Evolutionary conservation across 2,797 vertebrate genomes (phyloP), one percentile per base, ranked within the genome.

Genomic region (Tokudaia muenninki): DNA sequence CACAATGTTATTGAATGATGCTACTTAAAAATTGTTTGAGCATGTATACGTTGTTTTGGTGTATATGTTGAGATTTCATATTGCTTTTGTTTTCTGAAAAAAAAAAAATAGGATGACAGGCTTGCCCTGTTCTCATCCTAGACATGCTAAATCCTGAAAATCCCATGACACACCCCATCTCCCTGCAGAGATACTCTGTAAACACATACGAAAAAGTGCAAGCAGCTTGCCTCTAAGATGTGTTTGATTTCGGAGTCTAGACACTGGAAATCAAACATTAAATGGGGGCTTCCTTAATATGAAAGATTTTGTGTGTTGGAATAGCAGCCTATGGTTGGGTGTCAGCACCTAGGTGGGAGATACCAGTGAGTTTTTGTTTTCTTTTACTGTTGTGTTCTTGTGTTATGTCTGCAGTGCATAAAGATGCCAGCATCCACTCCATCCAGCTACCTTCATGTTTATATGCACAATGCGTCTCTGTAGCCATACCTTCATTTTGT

Each of bases 1-100:
- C 81, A 83, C 78, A 77, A 61, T 65, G 9, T 81, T 47, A 50
- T 89, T 92, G 29, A 87, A 84, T 90, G 67, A 16, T 22, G 70
- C 70, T 24, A 82, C 91, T 90, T 97, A 75, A 91, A 94, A 88
- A 75, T 75, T 19, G 88, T 95, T 92, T 93, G 55, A 44, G 22
- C 75, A 61, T 44, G 29, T n/a, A 1, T 79, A 6, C 90, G 11
- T 63, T 96, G 59, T 78, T 67, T 92, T 94, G 65, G 87, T 93
- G 10, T 74, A 6, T 74, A 21, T 87, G 4, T 80, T 74, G 55
- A 84, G 72, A 88, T 82, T 78, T 79, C 34, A 81, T 8, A 41
- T n/a, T 17, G n/a, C 8, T 31, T 88, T 88, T 87, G 16, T 75
- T 79, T 72, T 70, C 19, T 92, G 84, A 93, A 44, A 95, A 78